Base-by-base conservation (phyloP, 2,888 invertebrate species). In the Dynastes maya region DNA sequence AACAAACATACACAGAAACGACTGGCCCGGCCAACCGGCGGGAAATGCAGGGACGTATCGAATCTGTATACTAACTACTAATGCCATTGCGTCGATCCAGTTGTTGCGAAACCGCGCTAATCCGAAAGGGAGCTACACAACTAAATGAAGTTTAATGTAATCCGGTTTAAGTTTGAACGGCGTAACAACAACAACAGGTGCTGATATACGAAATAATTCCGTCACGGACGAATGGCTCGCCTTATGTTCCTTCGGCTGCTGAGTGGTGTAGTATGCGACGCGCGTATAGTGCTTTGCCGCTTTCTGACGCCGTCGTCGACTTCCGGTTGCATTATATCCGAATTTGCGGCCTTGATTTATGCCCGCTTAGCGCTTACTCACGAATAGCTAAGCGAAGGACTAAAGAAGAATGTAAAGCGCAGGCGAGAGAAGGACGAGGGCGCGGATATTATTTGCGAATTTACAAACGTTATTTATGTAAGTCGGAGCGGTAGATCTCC, bases 81-180 rank as follows among this genome's bases (percentile, higher is more conserved):
- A 8, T 45, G 45, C 45, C 45, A 8, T 8, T 22, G 22, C 45
- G 16, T 67, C 68, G 29, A 77, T 76, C 64, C 76, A 78, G 78
- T 76, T 79, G 76, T 77, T 58, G 76, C 77, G 78, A 58, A 78
- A 81, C 81, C 80, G 77, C 80, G 77, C 76, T 81, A 82, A 81
- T 82, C 80, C 80, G 76, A 76, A 81, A 81, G 79, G 80, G 81
- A 80, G 81, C 53, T 58, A 78, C 5, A 58, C 80, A 79, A 81
- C 81, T 82, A 83, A 83, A 83, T 81, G 82, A 82, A 83, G 82
- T 83, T 83, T 82, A 83, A 83, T 81, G 81, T 83, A 83, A 83
- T 83, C 83, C 82, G 79, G 82, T 82, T 83, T 83, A 82, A 81
- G 81, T 83, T 79, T 63, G 32, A 45, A 76, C 80, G 8, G 2